These are phyloP conservation scores for Branchipolynoe longqiensis DNA, from an alignment of 2,888 invertebrate genomes.

Conservation along the genomic window DNA sequence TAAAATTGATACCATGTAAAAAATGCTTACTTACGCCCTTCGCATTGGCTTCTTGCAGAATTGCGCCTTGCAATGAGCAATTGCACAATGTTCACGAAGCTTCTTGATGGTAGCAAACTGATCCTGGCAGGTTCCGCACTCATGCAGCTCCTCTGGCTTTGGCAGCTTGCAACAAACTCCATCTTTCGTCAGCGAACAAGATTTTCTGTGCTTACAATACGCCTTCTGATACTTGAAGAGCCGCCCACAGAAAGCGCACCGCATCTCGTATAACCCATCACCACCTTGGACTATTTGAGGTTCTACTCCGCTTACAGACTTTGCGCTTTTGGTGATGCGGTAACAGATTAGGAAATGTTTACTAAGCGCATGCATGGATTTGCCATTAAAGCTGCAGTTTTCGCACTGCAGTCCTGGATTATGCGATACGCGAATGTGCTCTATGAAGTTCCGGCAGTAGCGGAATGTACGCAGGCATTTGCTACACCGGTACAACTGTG, in stretches of 20 bases:
- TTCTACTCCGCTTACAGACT: neutral
- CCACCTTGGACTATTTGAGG: too few species aligned
- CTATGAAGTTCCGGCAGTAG: neutral
- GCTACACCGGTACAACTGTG: neutral
- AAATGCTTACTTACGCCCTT: constrained; percentile 39
- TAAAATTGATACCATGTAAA: too few species aligned
- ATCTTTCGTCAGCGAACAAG: too few species aligned
- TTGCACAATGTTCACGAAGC: neutral
- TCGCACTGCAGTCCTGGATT: neutral
- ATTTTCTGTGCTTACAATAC: neutral
- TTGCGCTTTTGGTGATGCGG: neutral
- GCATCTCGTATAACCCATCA: neutral
- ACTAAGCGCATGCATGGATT: neutral
- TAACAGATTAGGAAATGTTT: constrained; percentile 11
- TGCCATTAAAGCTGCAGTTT: neutral
- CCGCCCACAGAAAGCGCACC: neutral
- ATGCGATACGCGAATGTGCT: neutral
- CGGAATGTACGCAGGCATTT: neutral
- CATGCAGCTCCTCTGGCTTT: too few species aligned
- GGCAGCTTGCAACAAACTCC: neutral
- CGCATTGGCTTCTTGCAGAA: neutral
- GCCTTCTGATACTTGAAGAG: constrained; percentile 48
- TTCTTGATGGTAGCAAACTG: neutral
- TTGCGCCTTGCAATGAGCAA: neutral
- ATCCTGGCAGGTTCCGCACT: constrained; percentile 7